Base-by-base conservation (phyloP, 2,888 invertebrate genomes). In the Drosophila greeni region DNA sequence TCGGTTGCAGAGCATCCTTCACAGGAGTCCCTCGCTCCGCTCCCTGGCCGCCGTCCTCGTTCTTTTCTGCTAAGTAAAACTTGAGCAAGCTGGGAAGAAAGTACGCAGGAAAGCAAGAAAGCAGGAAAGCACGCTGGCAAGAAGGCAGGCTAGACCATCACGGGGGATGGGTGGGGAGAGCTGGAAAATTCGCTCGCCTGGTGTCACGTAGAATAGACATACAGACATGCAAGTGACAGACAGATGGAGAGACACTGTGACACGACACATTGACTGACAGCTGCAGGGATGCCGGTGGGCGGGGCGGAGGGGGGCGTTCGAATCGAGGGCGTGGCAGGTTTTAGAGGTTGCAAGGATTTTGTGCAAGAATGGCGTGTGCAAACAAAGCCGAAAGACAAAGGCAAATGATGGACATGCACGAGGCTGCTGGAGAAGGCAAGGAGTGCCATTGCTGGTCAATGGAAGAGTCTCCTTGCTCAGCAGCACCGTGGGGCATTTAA, bases 201-300 rank as follows among this genome's bases (percentile, higher is more conserved):
- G 85, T 85, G 85, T 86, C 85, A 85, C 86, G 83, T 86, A 85
- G 83, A 85, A 67, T 61, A 67, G 67, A 70, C 61, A 67, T 54
- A 84, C 67, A 80, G 85, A 82, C 83, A 79, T 86, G 86, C 82
- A 80, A 85, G 77, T 87, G 87, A 87, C 87, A 86, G 84, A 84
- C 83, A 86, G 82, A 81, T 84, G 82, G 83, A 86, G 80, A 84
- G 82, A 84, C 85, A 86, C 75, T 82, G 81, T 83, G 85, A 83
- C 85, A 83, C 82, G 83, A 85, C 85, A 82, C 79, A 86, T 81
- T 87, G 86, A 86, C 86, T 86, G 86, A 86, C 85, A 86, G 78
- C 74, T 77, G 79, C 76, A 76, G 74, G 77, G 85, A 70, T 74
- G 65, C 69, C 29, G 48, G 49, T 65, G 57, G 70, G 67, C 62